A percentile compares a stretch with the other conserved stretches of the same genome.
phyloP scores from a whole-genome alignment of 2,888 invertebrate genomes.

The Minunthozetes semirufus region DNA sequence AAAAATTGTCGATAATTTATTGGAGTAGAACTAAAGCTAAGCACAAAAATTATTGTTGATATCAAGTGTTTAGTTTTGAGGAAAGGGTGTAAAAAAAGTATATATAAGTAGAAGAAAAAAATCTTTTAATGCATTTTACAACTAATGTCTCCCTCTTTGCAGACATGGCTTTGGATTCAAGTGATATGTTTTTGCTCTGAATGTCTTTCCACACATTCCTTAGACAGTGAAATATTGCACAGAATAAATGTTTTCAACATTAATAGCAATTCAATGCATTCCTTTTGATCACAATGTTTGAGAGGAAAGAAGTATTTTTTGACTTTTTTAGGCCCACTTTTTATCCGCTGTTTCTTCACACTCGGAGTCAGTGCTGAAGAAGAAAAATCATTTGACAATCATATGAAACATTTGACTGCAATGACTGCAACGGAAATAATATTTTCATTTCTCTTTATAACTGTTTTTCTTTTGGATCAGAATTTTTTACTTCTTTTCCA shows the following conservation, averaged over 20 bases:
- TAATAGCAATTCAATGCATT: conserved; percentile 16
- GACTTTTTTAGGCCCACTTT: background rate
- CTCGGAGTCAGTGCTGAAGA: background rate
- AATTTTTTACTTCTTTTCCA: background rate
- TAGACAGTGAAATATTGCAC: background rate
- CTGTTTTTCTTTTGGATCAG: too few relatives aligned
- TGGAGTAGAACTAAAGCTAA: background rate
- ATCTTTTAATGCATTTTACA: background rate
- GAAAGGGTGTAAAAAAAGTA: background rate
- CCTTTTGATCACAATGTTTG: background rate
- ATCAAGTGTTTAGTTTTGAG: background rate
- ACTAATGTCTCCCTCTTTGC: background rate
- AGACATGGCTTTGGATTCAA: background rate
- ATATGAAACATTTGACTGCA: background rate
- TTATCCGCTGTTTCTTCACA: background rate
- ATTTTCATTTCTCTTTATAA: background rate
- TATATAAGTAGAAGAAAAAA: background rate
- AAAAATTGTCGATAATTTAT: background rate
- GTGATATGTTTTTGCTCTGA: background rate
- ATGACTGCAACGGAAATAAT: background rate
- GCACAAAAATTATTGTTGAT: background rate
- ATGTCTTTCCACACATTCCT: background rate
- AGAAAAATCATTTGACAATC: background rate
- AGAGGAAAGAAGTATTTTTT: background rate
- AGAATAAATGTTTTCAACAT: conserved; percentile 5